These are phyloP conservation scores for Trachelus stipa DNA, from an alignment of 2,888 invertebrate genomes.

Conservation along the genomic window DNA sequence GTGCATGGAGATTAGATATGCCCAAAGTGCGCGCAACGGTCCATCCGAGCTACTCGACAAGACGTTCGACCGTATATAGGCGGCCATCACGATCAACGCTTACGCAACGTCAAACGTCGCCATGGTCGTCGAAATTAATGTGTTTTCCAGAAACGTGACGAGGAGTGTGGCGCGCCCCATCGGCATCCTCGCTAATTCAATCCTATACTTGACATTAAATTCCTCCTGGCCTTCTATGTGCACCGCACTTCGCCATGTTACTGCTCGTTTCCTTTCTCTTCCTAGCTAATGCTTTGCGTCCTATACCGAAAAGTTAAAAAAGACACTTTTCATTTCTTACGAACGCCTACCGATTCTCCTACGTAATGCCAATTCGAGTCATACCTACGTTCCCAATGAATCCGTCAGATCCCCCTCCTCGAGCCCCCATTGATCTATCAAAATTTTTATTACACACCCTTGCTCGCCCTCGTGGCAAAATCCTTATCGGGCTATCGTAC, in stretches of 20 bases:
- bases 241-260: slow-evolving; percentile 18
- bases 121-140: slow-evolving; percentile 36
- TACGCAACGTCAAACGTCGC: slow-evolving; percentile 4
- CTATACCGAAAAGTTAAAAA: background rate
- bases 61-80: slow-evolving; percentile 11
- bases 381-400: background rate
- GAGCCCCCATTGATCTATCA: background rate
- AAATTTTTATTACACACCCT: background rate
- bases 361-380: background rate
- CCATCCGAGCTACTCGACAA: background rate
- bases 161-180: slow-evolving; percentile 2
- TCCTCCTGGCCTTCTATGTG: slow-evolving; percentile 59
- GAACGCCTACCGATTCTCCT: background rate
- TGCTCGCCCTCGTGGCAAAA: background rate
- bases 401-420: background rate
- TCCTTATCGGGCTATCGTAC: background rate
- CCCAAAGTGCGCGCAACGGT: background rate
- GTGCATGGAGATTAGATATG: slow-evolving; percentile 58
- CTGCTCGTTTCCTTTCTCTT: background rate
- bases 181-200: slow-evolving; percentile 37
- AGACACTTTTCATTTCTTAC: background rate
- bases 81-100: slow-evolving; percentile 27
- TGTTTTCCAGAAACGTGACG: slow-evolving; percentile 32
- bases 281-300: background rate
- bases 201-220: slow-evolving; percentile 65